Base-by-base conservation (phyloP, 2,888 invertebrate genomes). In the Andrena chrysosceles region DNA sequence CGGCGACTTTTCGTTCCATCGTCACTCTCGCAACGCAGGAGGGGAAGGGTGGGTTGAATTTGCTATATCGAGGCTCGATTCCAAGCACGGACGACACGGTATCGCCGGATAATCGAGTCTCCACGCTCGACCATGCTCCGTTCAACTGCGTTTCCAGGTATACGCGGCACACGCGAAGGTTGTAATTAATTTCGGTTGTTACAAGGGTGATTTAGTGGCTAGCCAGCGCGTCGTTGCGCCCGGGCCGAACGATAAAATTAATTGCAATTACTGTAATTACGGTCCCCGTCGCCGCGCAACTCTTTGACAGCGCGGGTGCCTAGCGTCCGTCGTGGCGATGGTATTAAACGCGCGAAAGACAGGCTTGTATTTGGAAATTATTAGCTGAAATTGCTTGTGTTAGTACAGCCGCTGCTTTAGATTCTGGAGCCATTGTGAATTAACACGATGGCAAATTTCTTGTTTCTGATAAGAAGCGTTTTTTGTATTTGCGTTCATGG, bases 221-320 rank as follows among this genome's bases (percentile, higher is more conserved):
- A 74, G 62, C 76, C 64, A 26, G 29, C 56, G 56, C 56, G 56
- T 56, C 49, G 74, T 64, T 56, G 33, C 64, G 49, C 52, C 33
- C 13, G 42, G 49, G 42, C 20, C 49, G 68, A 59, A 77, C 54
- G 77, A 63, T 75, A 74, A 83, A 77, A 82, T 82, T 83, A 83
- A 83, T 82, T 77, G 73, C 82, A 82, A 82, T 83, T 74, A 77
- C 68, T 49, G 70, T 76, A 63, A 82, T 77, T 82, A 71, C 64
- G 26, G 56, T 26, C 20, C 20, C 63, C 69, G 52, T 67, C 35
- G 62, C 54, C 66, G 29, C 10, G 35, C 26, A 31, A 60, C 62
- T 6, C 49, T 48, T 62, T 26, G 71, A 71, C 31, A 20, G 42
- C 13, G 2, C 31, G 48, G 10, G 29, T 56, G 13, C 23, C 23